Evolutionary conservation across 2,113 vertebrate genomes (phyloP), one percentile per base, ranked within the genome.

Genomic region (Cololabis saira): DNA sequence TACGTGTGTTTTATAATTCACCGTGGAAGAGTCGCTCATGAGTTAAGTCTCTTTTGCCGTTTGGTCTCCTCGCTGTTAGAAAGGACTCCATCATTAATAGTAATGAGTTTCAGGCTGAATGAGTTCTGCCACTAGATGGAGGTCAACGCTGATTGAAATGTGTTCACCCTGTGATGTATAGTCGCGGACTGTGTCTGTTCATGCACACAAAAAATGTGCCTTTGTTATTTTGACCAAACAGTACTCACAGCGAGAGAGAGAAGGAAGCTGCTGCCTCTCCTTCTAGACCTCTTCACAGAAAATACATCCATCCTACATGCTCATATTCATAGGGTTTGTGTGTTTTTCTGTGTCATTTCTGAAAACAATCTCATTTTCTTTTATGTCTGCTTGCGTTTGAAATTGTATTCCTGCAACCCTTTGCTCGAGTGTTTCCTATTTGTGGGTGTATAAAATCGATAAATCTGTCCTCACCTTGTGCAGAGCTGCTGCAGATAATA

Each of bases 91-190:
- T 78, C 74, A 71, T 85, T 74, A 83, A 87, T 89, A 80, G 73
- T 47, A 67, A 77, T 62, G 55, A 5, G 12, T 78, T 78, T 82
- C n/a, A 64, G 61, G 51, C 8, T n/a, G 58, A 68, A 80, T 81
- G 70, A 21, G 15, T 83, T 71, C 70, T 81, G 81, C 81, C 87
- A 86, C 85, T 86, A 81, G 85, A 84, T 83, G 85, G 83, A 84
- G 83, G 81, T 90, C 83, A 85, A 76, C 75, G 64, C 67, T 80
- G 40, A 71, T 61, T 85, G 78, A 89, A 84, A 87, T 83, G 72
- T 78, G 67, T 63, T 68, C 59, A 51, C 67, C 57, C 27, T 4
- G n/a, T 63, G 67, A 40, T 73, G 41, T 47, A 64, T 41, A 18
- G 45, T 55, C 49, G 12, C 40, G 45, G 37, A 56, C 13, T 40